Evolutionary conservation across 2,797 vertebrate species (phyloP), one percentile per base, ranked within the genome.

Genomic region (Catamblyrhynchus diadema): DNA sequence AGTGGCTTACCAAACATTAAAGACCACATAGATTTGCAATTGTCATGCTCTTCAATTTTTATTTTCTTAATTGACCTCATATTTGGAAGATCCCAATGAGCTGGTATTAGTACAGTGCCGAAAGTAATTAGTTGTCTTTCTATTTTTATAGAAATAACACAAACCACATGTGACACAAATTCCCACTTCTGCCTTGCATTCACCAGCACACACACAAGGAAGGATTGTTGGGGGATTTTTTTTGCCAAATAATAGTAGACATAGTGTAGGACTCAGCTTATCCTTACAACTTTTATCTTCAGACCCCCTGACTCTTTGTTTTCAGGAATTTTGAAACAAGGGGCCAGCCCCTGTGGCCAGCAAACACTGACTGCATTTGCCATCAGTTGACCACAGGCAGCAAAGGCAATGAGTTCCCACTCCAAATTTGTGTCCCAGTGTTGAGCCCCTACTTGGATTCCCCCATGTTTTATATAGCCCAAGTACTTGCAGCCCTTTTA

Each of bases 71-170:
- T 72, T 78, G 33, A 74, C 72, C 56, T 94, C 37, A 12, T 69
- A 53, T 78, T 92, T 91, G 42, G 54, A 86, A 82, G 66, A 79
- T 54, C 44, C 20, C 59, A 66, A 70, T 39, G 77, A 92, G 28
- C 62, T 84, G 57, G 10, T 92, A 50, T 81, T 78, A 67, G 48
- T 57, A 91, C 70, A 85, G 42, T 80, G 78, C 66, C 17, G 2
- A 84, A 86, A 75, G n/a, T 69, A 91, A 92, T 94, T 79, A 69
- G 61, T 74, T 39, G 12, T 78, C 66, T 66, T 77, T 86, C 69
- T 86, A 8, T 88, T 94, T 91, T 81, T 84, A 75, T 66, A 81
- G 78, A 69, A 88, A 54, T 79, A 88, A 91, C 41, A 53, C 19
- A 86, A 84, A 67, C 69, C 81, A 86, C 15, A 50, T 57, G 47